phyloP scores from a whole-genome alignment of 2,113 vertebrate genomes.

The Lepus timidus region DNA sequence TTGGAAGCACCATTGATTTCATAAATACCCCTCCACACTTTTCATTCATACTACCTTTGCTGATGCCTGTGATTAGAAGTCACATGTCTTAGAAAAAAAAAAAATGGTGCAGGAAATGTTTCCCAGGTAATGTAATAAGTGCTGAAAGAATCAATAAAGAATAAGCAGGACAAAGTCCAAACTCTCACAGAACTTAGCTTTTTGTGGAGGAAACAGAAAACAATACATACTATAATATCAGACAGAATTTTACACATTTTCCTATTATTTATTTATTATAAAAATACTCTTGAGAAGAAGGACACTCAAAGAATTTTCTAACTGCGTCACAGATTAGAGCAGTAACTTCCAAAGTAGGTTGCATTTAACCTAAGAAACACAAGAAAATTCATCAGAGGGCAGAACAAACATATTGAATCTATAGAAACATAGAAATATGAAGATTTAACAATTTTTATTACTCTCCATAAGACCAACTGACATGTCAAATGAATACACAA shows the following conservation, averaged over 20 bases:
- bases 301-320: not conserved
- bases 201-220: not conserved
- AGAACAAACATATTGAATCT: not conserved
- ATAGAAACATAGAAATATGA: not conserved
- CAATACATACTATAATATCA: not conserved
- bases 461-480: not conserved
- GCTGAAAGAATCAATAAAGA: not conserved
- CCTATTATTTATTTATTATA: not conserved
- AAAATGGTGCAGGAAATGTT: not conserved
- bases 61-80: not conserved
- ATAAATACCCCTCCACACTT: constrained; percentile 21
- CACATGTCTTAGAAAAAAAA: not conserved
- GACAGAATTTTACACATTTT: not conserved
- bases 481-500: not conserved
- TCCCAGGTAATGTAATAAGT: not conserved
- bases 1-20: constrained; percentile 4
- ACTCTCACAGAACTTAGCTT: not conserved
- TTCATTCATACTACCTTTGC: not conserved
- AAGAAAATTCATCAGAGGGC: not conserved
- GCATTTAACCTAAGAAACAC: not conserved
- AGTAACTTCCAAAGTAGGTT: not conserved
- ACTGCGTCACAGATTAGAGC: not conserved
- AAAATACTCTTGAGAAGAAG: constrained; percentile 16
- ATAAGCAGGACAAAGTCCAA: not conserved
- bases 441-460: not conserved